Evolutionary conservation across 1,140 invertebrate genomes (phyloP), one percentile per base, ranked within the genome.

Genomic region (Hylyphantes graminicola): DNA sequence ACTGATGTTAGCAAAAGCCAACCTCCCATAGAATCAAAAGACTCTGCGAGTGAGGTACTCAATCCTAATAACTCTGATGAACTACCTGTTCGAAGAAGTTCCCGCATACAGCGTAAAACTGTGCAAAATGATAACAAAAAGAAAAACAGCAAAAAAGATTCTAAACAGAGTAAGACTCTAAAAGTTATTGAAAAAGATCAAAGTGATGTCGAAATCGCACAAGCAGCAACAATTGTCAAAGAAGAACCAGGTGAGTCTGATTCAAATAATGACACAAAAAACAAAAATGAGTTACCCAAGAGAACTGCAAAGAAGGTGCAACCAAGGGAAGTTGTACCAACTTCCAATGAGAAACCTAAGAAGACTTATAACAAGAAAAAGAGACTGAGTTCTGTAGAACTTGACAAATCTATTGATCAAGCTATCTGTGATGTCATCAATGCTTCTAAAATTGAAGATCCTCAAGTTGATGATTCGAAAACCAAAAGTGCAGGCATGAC

Each of bases 51-150:
- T 67, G 63, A 67, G 55, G 57, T 54, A 35, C 51, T 55, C 12
- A n/a, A 35, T 35, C 5, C 35, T 13, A 61, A 57, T 63, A 68
- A 81, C 10, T 35, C 50, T 50, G 73, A 72, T 15, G 79, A 81
- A 21, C 10, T 73, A 53, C 79, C 79, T 9, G 65, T 70, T 17
- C 67, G 67, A 21, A 57, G 77, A 21, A 81, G 79, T 10, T 59
- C 8, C 7, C 68, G 79, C 21, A 81, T 81, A 5, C 68, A 68
- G 5, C 51, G 48, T 8, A 50, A 21, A 53, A 55, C 19, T 73
- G 79, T 81, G 9, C 61, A 73, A 68, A n/a, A 61, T n/a, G 68
- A 81, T 81, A 50, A 72, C 10, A 76, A 76, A 17, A 76, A 65
- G 12, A n/a, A 65, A 13, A 19, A 21, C 11, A n/a, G 19, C 64